Conservation (phyloP, 2,113 vertebrate species). For the Oceanodroma tethys region DNA sequence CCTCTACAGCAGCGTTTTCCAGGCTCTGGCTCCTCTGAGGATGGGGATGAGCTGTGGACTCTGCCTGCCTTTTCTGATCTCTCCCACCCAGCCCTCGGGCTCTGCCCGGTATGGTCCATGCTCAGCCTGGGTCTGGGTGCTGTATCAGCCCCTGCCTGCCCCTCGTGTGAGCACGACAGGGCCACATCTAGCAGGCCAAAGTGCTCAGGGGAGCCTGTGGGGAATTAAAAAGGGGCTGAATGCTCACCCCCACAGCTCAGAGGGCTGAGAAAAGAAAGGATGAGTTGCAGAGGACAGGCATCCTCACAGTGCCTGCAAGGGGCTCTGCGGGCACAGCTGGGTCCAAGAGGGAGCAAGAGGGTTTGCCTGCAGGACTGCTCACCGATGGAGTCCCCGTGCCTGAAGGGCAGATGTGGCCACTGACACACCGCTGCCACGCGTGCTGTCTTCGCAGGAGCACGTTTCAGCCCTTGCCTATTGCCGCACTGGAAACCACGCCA, state of each 20-base stretch:
- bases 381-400: fast-evolving
- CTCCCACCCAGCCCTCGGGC: not conserved
- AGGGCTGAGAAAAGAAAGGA: not conserved
- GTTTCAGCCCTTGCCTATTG: not conserved
- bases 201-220: fast-evolving
- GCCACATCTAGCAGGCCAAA: not conserved
- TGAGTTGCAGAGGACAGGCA: not conserved
- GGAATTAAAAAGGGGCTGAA: not conserved
- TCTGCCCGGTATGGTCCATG: fast-evolving
- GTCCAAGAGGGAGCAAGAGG: not conserved
- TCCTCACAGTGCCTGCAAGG: not conserved
- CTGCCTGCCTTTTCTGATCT: not conserved
- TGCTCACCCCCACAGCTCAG: not conserved
- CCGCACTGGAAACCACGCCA: fast-evolving
- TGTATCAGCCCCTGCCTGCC: not conserved
- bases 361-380: not conserved
- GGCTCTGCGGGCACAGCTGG: fast-evolving
- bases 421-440: not conserved
- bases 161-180: fast-evolving
- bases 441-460: not conserved
- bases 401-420: fast-evolving
- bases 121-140: too few relatives aligned
- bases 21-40: not conserved
- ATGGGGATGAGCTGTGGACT: not conserved
- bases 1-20: not conserved